These are phyloP conservation scores for Cheilosia variabilis DNA, from an alignment of 2,888 invertebrate species.

Conservation along the genomic window DNA sequence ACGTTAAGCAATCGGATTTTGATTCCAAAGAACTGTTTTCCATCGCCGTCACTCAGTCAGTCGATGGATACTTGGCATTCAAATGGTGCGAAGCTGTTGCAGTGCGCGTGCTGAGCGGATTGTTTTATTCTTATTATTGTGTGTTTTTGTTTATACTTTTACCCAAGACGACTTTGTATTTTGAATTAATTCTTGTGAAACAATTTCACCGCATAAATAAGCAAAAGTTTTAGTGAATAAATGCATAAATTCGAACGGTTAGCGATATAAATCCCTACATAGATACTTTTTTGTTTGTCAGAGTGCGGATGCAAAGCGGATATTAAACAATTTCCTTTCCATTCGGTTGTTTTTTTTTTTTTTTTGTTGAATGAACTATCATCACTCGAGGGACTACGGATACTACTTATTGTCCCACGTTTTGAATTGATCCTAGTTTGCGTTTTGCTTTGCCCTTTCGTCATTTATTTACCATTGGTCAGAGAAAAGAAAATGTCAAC, in stretches of 20 bases:
- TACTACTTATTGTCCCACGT: conserved; percentile 32
- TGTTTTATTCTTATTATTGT: conserved; percentile 62
- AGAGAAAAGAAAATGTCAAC: conserved; percentile 43
- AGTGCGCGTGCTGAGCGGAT: conserved; percentile 72
- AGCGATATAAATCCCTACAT: neutral
- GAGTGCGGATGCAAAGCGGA: conserved; percentile 39
- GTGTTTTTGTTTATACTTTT: conserved; percentile 57
- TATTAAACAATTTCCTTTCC: conserved; percentile 44
- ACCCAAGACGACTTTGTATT: conserved; percentile 58
- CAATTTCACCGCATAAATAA: conserved; percentile 21
- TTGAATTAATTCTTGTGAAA: conserved; percentile 36
- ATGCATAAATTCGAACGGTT: conserved; percentile 6
- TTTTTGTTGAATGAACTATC: conserved; percentile 16
- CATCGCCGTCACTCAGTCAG: conserved; percentile 60
- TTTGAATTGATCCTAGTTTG: conserved; percentile 32
- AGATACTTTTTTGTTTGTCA: conserved; percentile 1
- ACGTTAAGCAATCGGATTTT: conserved; percentile 43
- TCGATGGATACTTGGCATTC: conserved; percentile 71
- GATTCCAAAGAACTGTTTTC: conserved; percentile 59
- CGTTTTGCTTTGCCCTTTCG: conserved; percentile 12
- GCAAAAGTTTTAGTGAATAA: neutral
- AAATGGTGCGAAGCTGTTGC: conserved; percentile 69
- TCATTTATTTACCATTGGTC: conserved; percentile 44
- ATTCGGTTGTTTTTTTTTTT: neutral
- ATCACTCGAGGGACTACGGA: conserved; percentile 39